Conservation (phyloP, 1,140 invertebrate genomes). For the Anagrus nilaparvatae region DNA sequence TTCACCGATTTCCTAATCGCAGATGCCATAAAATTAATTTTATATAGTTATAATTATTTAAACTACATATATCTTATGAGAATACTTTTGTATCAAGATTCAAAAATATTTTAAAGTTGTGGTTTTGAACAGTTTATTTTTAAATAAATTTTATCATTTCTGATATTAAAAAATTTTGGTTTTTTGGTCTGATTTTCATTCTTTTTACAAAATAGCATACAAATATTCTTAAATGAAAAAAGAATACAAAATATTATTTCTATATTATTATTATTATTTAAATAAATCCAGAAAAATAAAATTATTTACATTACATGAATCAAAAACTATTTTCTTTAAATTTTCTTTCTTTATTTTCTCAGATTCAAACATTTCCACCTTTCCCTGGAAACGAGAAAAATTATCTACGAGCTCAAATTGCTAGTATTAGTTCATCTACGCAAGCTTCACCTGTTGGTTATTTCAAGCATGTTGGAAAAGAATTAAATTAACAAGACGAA, state of each 20-base stretch:
- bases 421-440: constrained; percentile 69
- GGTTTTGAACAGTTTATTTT: too few relatives aligned
- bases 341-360: too few relatives aligned
- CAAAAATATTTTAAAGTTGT: too few relatives aligned
- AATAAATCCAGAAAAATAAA: background rate
- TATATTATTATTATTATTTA: background rate
- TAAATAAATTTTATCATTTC: too few relatives aligned
- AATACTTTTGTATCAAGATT: too few relatives aligned
- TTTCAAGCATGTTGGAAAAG: constrained; percentile 49
- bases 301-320: background rate
- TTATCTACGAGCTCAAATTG: constrained; percentile 77
- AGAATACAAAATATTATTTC: background rate
- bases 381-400: constrained; percentile 73
- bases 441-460: constrained; percentile 70
- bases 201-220: background rate
- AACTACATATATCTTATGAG: too few relatives aligned
- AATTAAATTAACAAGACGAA: constrained; percentile 45
- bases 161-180: too few relatives aligned
- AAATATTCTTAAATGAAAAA: too few relatives aligned
- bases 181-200: background rate
- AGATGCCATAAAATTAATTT: too few relatives aligned
- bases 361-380: constrained; percentile 56
- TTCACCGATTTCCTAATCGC: too few relatives aligned
- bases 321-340: too few relatives aligned
- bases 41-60: too few relatives aligned